Evolutionary conservation across 2,888 invertebrate genomes (phyloP), one percentile per base, ranked within the genome.

Genomic region (Chelonus formosanus): DNA sequence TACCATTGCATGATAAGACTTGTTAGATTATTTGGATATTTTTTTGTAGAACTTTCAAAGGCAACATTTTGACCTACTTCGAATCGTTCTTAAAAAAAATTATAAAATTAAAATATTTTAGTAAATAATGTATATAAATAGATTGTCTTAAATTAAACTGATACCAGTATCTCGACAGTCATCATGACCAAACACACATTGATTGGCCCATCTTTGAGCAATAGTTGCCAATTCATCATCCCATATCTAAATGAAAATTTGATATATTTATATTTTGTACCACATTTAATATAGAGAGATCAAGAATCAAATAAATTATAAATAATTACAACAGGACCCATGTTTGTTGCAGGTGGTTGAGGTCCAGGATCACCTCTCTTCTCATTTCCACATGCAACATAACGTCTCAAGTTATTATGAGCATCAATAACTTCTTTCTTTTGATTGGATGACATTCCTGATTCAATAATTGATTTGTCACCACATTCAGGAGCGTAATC

Each of bases 141-240:
- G 5, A 31, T 6, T 48, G 7, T 20, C 3, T n/a, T 5, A n/a
- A 32, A 10, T n/a, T 32, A 5, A n/a, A 36, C 3, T 31, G 56
- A 61, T 56, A 67, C 63, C 73, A 63, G 73, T 71, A 65, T 81
- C 76, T 70, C 85, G 74, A 71, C 85, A 85, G 3, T 70, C 48
- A 67, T 86, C 85, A 69, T 85, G 80, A 2, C 67, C 71, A 65
- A 74, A 79, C n/a, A 75, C 66, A 69, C 86, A 85, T 69, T 85
- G 86, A 52, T 78, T 74, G 4, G 82, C 85, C 85, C 84, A 86
- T 50, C 78, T 71, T 57, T 82, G 79, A 6, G 85, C 85, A 44
- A 82, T 75, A 0, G 34, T 5, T 0, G 82, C 84, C 59, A 85
- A 70, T 67, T 85, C 84, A 4, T 76, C 3, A 43, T 72, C 70